Conservation (phyloP, 1,140 invertebrate genomes). For the Bombus soroeensis region DNA sequence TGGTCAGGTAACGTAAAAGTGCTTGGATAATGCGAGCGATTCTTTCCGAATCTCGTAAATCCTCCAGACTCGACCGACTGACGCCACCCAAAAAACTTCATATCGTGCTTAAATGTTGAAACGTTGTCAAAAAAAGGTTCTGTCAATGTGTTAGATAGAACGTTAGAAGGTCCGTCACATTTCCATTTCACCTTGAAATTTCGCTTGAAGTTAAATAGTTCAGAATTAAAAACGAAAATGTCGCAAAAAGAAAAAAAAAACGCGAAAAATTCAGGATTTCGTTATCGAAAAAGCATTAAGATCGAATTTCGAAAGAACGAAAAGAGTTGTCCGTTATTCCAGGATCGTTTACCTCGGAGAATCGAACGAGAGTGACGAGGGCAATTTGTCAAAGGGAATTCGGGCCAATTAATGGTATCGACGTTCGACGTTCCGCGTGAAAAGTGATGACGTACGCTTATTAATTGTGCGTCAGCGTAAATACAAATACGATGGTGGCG, state of each 20-base stretch:
- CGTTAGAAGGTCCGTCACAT: neutral
- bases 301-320: neutral
- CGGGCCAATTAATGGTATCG: conserved; percentile 16
- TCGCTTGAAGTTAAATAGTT: too few relatives aligned
- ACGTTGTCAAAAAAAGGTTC: neutral
- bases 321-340: too few relatives aligned
- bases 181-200: neutral
- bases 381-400: conserved; percentile 24
- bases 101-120: neutral
- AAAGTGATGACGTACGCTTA: conserved; percentile 18
- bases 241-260: too few relatives aligned
- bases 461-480: conserved; percentile 23
- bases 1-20: conserved; percentile 19
- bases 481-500: neutral
- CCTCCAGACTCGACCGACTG: neutral
- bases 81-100: neutral
- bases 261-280: neutral
- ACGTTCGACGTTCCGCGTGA: conserved; percentile 7
- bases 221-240: too few relatives aligned
- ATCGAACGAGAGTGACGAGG: neutral
- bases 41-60: conserved; percentile 17
- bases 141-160: neutral
- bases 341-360: neutral
- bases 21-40: conserved; percentile 9
- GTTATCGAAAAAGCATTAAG: neutral